Conservation (phyloP, 2,113 vertebrate species). For the Odocoileus virginianus region DNA sequence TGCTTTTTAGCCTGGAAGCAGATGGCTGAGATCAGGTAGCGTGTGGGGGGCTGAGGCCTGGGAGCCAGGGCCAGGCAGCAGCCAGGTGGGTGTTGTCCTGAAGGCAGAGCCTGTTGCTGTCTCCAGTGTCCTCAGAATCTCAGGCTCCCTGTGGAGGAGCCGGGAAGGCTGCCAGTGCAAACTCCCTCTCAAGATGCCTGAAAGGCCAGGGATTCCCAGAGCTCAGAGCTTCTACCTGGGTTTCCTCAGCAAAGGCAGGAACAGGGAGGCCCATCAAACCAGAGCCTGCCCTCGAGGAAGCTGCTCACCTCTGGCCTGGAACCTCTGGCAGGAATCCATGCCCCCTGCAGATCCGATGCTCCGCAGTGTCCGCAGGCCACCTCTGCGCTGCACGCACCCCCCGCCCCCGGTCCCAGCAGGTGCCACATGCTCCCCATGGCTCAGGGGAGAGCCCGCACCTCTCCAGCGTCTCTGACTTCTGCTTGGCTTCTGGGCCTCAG, state of each 20-base stretch:
- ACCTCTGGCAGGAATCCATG: too few relatives aligned
- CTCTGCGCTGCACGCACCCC: accelerated
- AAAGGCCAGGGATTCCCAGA: neutral
- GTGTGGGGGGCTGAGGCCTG: neutral
- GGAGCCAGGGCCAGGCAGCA: too few relatives aligned
- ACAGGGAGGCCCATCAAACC: neutral
- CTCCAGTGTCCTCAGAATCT: neutral
- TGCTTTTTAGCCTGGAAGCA: neutral
- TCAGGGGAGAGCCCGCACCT: neutral
- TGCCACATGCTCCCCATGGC: neutral
- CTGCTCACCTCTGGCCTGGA: neutral
- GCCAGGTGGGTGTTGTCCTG: accelerated
- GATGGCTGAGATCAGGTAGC: neutral
- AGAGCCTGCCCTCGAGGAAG: neutral
- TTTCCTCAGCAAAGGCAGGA: neutral
- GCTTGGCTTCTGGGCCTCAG: neutral
- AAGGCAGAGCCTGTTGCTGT: neutral
- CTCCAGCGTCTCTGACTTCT: accelerated
- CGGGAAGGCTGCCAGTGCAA: neutral
- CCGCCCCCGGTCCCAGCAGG: too few relatives aligned
- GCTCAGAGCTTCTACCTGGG: neutral
- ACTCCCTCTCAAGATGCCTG: neutral
- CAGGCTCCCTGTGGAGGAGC: neutral
- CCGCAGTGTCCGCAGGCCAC: neutral
- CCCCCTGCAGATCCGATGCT: too few relatives aligned